These are phyloP conservation scores for Syngnathus acus DNA, from an alignment of 2,797 vertebrate species.

Conservation along the genomic window DNA sequence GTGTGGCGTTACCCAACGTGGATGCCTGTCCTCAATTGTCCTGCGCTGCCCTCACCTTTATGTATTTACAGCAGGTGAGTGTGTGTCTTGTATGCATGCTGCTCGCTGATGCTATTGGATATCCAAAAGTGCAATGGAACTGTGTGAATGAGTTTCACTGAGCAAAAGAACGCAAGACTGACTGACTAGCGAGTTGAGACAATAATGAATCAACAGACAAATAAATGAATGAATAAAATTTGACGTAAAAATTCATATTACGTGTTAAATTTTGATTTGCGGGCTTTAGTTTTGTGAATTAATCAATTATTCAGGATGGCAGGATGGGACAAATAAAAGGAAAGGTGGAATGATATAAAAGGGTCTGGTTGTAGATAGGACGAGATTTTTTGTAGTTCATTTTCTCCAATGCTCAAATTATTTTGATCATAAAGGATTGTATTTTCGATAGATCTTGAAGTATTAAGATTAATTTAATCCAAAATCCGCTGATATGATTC, in stretches of 20 bases:
- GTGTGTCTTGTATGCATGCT: slow-evolving; percentile 4
- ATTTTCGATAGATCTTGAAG: too few species aligned
- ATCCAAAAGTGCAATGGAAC: slow-evolving; percentile 12
- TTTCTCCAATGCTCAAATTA: background rate
- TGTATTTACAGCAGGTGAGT: slow-evolving; percentile 91
- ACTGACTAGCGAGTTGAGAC: too few species aligned
- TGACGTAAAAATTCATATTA: too few species aligned
- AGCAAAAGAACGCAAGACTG: background rate
- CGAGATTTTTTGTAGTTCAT: background rate
- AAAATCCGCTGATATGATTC: background rate
- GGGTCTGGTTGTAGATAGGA: background rate
- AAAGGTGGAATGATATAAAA: background rate
- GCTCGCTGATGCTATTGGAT: slow-evolving; percentile 5
- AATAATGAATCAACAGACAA: too few species aligned
- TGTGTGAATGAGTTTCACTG: background rate
- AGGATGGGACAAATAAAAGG: background rate
- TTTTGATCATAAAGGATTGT: background rate
- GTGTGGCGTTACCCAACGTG: slow-evolving; percentile 89
- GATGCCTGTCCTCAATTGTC: slow-evolving; percentile 93
- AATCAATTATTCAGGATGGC: background rate
- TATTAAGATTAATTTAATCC: too few species aligned
- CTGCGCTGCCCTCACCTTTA: slow-evolving; percentile 95
- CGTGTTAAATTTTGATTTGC: background rate
- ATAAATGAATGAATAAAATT: too few species aligned
- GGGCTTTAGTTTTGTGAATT: background rate